Percentiles rank a stretch among this genome's conserved stretches.
Evolutionary conservation across 2,113 vertebrate species (phyloP).

Genomic region (Trematocara unimaculatum): DNA sequence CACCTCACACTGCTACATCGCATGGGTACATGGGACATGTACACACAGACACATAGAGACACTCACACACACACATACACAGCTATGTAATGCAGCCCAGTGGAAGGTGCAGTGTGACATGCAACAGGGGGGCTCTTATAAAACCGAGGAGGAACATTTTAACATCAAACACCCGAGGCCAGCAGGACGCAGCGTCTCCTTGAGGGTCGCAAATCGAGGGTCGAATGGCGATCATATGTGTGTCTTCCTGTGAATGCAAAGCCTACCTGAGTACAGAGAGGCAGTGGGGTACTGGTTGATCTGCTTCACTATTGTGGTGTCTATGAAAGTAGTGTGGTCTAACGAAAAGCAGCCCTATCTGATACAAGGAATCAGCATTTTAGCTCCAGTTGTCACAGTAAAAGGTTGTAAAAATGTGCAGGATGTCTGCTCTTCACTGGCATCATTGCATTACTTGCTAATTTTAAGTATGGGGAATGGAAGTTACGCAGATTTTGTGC

Average conservation of each 20-base stretch:
- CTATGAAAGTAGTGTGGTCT: neutral
- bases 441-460: neutral
- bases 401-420: neutral
- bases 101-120: conserved; percentile 50
- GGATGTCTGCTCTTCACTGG: neutral
- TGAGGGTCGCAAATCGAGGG: neutral
- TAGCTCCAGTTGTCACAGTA: neutral
- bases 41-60: neutral
- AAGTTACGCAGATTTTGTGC: neutral
- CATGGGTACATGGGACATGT: conserved; percentile 7
- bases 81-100: neutral
- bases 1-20: conserved; percentile 14
- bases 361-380: neutral
- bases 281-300: neutral
- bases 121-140: conserved; percentile 32
- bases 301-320: neutral
- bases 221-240: neutral
- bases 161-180: conserved; percentile 57
- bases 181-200: conserved; percentile 28
- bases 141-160: conserved; percentile 42
- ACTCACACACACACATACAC: neutral
- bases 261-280: neutral
- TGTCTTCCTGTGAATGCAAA: neutral
- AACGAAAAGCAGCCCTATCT: neutral
- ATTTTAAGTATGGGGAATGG: neutral